These are phyloP conservation scores for Solen grandis DNA, from an alignment of 1,140 invertebrate species.

Conservation along the genomic window DNA sequence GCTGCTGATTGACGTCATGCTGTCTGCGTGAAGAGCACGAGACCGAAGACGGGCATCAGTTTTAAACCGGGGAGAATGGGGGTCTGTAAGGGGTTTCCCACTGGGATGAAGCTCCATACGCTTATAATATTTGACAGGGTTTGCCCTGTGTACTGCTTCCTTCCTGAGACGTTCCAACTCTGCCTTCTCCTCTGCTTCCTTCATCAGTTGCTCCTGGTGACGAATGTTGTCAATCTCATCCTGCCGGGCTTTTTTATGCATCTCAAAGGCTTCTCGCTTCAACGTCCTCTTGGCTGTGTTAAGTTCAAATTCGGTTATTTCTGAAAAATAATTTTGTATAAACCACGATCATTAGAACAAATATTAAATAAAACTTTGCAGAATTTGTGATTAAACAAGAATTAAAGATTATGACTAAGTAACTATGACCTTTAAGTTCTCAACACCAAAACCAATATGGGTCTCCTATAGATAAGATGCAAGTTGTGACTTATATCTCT, in stretches of 20 bases:
- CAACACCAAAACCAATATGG: too few species aligned
- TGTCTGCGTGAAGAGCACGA: slow-evolving; percentile 1
- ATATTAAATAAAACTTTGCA: too few species aligned
- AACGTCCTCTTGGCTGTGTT: slow-evolving; percentile 81
- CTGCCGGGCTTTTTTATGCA: slow-evolving; percentile 79
- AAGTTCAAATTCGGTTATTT: slow-evolving; percentile 80
- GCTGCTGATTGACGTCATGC: not conserved
- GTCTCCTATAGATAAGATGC: too few species aligned
- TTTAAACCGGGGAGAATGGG: slow-evolving; percentile 79
- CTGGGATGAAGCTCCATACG: slow-evolving; percentile 77
- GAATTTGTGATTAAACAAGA: too few species aligned
- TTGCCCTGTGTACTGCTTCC: slow-evolving; percentile 80
- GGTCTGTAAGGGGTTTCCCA: slow-evolving; percentile 77
- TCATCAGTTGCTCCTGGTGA: slow-evolving; percentile 62
- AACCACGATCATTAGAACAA: too few species aligned
- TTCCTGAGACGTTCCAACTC: slow-evolving; percentile 77
- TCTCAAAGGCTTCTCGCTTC: slow-evolving; percentile 81
- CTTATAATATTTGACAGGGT: slow-evolving; percentile 80
- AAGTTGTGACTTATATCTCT: too few species aligned
- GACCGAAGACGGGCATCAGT: slow-evolving; percentile 65
- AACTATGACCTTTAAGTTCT: too few species aligned
- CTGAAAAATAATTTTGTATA: slow-evolving; percentile 63
- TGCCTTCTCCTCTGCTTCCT: slow-evolving; percentile 77
- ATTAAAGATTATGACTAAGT: too few species aligned
- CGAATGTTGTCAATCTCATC: slow-evolving; percentile 74